phyloP scores from a whole-genome alignment of 2,888 invertebrate genomes.

The Heliconius cydno region DNA sequence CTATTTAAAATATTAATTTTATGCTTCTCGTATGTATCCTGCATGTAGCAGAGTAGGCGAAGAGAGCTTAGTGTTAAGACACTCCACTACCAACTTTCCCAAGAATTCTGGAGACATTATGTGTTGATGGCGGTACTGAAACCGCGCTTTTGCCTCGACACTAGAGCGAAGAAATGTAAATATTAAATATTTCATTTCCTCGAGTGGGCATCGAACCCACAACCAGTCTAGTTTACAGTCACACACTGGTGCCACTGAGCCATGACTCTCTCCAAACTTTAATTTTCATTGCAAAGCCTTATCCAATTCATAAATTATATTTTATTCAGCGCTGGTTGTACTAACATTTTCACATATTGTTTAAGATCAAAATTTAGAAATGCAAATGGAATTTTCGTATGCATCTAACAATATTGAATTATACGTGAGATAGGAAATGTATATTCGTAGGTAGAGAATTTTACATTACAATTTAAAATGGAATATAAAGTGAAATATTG shows the following conservation, averaged over 20 bases:
- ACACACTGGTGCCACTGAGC: neutral
- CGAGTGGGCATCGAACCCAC: too few species aligned
- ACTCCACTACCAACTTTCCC: neutral
- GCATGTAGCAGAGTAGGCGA: neutral
- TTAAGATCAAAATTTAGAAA: conserved; percentile 12
- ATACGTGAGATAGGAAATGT: conserved; percentile 28
- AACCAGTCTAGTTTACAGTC: neutral
- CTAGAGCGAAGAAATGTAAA: neutral
- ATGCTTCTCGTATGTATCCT: neutral
- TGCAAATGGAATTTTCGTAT: conserved; percentile 18
- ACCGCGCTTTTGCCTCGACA: neutral
- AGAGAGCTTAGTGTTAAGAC: neutral
- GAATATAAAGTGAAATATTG: neutral
- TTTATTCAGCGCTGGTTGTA: conserved; percentile 10
- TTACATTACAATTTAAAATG: neutral
- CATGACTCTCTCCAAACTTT: conserved; percentile 14
- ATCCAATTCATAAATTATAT: conserved; percentile 41
- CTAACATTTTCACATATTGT: conserved; percentile 26
- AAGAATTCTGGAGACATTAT: neutral
- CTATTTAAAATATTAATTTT: neutral
- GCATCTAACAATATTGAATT: conserved; percentile 26
- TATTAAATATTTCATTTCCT: too few species aligned
- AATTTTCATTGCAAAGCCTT: conserved; percentile 30
- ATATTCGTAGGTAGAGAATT: conserved; percentile 1
- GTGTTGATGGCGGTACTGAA: neutral